Evolutionary conservation across 1,140 invertebrate species (phyloP).

Genomic region (Brachionus rubens): DNA sequence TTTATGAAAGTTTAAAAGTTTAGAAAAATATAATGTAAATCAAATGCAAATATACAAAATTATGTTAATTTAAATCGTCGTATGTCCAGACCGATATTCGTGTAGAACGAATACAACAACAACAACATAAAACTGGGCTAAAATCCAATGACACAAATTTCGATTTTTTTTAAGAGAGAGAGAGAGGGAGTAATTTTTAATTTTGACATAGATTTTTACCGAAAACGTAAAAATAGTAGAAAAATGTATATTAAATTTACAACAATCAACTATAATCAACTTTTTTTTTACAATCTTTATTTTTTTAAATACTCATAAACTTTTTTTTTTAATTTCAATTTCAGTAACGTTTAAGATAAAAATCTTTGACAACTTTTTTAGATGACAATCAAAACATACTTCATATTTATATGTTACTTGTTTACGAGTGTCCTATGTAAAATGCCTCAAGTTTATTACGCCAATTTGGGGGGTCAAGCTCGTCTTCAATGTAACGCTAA

Average conservation of each 20-base stretch:
- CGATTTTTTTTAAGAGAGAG: conserved; percentile 10
- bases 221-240: conserved; percentile 9
- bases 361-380: conserved; percentile 20
- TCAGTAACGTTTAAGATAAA: too few relatives aligned
- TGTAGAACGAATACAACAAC: not conserved
- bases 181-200: not conserved
- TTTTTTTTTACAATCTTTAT: not conserved
- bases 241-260: not conserved
- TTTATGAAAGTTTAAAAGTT: conserved; percentile 36
- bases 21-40: not conserved
- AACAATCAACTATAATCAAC: not conserved
- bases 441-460: conserved; percentile 20
- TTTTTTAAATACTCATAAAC: not conserved
- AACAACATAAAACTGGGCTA: not conserved
- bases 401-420: not conserved
- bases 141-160: conserved; percentile 35
- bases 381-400: conserved; percentile 8
- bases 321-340: not conserved
- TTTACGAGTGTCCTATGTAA: not conserved
- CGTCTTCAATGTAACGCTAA: not conserved
- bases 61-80: conserved; percentile 22
- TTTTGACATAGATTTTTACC: conserved; percentile 37
- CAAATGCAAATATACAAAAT: conserved; percentile 30
- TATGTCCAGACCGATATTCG: not conserved
- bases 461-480: not conserved